These are phyloP conservation scores for Chouioia cunea DNA, from an alignment of 2,888 invertebrate species.

Conservation along the genomic window DNA sequence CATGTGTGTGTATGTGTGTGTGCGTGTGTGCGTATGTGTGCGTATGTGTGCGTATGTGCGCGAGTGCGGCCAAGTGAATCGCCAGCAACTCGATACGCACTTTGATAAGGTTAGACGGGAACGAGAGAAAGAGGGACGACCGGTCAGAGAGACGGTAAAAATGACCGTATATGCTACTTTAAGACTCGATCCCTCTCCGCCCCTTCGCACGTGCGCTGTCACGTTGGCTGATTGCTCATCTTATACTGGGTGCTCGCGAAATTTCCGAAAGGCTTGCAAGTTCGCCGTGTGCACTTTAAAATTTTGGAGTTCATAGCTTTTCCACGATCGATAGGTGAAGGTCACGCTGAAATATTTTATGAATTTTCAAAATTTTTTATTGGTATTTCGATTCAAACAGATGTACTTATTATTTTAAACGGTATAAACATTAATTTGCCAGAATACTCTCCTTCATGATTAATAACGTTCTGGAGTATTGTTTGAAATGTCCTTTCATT, in stretches of 20 bases:
- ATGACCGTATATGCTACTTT: slow-evolving; percentile 11
- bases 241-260: slow-evolving; percentile 2
- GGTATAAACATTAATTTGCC: too few relatives aligned
- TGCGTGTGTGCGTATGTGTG: not conserved
- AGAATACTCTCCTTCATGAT: too few relatives aligned
- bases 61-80: slow-evolving; percentile 4
- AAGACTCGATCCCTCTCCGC: not conserved
- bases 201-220: slow-evolving; percentile 15
- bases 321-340: too few relatives aligned
- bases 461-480: too few relatives aligned
- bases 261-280: too few relatives aligned
- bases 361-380: slow-evolving; percentile 3
- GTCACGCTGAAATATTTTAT: not conserved
- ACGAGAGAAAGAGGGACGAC: not conserved
- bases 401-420: too few relatives aligned
- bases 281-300: too few relatives aligned
- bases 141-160: slow-evolving; percentile 38
- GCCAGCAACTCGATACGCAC: slow-evolving; percentile 36
- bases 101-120: slow-evolving; percentile 39
- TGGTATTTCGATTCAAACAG: not conserved
- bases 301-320: too few relatives aligned
- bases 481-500: too few relatives aligned
- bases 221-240: too few relatives aligned
- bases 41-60: not conserved
- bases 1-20: not conserved